Evolutionary conservation across 2,888 invertebrate genomes (phyloP), one percentile per base, ranked within the genome.

Genomic region (Formica aserva): DNA sequence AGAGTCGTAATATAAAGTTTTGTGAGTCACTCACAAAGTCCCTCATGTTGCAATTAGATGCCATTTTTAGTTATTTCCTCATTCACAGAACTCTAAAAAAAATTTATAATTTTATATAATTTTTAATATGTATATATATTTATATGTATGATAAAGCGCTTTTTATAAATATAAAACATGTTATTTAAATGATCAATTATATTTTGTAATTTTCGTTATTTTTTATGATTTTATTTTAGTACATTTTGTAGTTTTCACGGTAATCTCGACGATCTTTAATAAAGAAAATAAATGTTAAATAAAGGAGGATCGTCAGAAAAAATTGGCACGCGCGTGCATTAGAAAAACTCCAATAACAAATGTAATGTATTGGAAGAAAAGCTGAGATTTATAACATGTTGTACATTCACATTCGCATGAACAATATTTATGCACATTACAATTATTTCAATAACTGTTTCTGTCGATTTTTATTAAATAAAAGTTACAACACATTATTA

Each of bases 1-100:
- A 90, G 4, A 93, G 52, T 63, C 86, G 85, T 5, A 93, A 83
- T 60, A 41, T 67, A 63, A 92, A 91, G 48, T 91, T 85, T 81
- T 93, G 91, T 0, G 93, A 92, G 22, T 80, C 85, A 6, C 15
- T 38, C 3, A 48, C 18, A 18, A 65, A 71, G 15, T 55, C 55
- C 4, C 35, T 65, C 15, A 38, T 8, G 6, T 57, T 32, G n/a
- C 57, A 18, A 15, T 63, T 5, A 32, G 26, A 52, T 11, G 18
- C 18, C 18, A 66, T 69, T 29, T 66, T 63, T 15, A 52, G 13
- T 78, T 60, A 60, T 29, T 29, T 60, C 22, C 1, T 60, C 8
- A 57, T 26, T 45, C 22, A 48, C 8, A 8, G 26, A 8, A n/a
- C 0, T 35, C 22, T 57, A 26, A 77, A 57, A 32, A 32, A 69